Evolutionary conservation across 2,888 invertebrate species (phyloP).

Genomic region (Diachrysia chrysitis): DNA sequence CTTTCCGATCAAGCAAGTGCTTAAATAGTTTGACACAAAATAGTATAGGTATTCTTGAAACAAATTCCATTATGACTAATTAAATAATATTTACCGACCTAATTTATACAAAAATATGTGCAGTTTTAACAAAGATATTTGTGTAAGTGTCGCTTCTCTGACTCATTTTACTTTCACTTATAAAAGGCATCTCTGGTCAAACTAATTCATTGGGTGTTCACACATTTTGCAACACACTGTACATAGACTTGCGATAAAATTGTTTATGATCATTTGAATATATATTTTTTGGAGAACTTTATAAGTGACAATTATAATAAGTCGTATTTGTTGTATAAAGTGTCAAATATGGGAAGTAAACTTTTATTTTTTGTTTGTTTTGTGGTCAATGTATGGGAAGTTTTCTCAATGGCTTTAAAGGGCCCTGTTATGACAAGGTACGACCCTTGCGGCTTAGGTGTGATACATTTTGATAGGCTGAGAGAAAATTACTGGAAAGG

Average conservation of each 20-base stretch:
- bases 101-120: slow-evolving; percentile 56
- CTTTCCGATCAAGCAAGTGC: too few relatives aligned
- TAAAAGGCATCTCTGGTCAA: slow-evolving; percentile 61
- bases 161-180: slow-evolving; percentile 76
- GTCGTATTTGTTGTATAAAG: slow-evolving; percentile 3
- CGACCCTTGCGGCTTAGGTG: slow-evolving; percentile 80
- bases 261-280: slow-evolving; percentile 17
- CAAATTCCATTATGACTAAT: slow-evolving; percentile 63
- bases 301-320: slow-evolving; percentile 10
- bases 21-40: not conserved
- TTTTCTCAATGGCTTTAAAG: slow-evolving; percentile 72
- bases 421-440: slow-evolving; percentile 77
- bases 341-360: slow-evolving; percentile 29
- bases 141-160: slow-evolving; percentile 65
- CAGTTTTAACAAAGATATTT: slow-evolving; percentile 62
- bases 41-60: not conserved
- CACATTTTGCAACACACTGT: slow-evolving; percentile 65
- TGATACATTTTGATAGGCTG: slow-evolving; percentile 78
- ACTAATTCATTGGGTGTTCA: slow-evolving; percentile 40
- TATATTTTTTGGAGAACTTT: slow-evolving; percentile 15
- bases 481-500: slow-evolving; percentile 73
- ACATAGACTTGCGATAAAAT: slow-evolving; percentile 47
- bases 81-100: slow-evolving; percentile 64
- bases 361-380: slow-evolving; percentile 41
- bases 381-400: slow-evolving; percentile 54